Evolutionary conservation across 2,113 vertebrate species (phyloP), one percentile per base, ranked within the genome.

Genomic region (Mionectes macconnelli): DNA sequence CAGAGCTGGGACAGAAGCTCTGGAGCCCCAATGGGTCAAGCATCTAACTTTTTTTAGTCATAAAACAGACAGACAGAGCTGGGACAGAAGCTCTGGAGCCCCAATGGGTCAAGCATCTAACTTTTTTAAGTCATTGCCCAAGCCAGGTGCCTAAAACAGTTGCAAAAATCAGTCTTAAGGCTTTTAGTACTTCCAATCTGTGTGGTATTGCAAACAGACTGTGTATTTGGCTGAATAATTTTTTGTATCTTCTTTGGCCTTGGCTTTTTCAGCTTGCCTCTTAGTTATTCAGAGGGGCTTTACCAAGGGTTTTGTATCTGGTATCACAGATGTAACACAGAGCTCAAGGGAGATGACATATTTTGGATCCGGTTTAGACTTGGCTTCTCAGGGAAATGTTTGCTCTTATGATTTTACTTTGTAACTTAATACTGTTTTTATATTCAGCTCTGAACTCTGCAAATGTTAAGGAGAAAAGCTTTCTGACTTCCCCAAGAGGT

Each of bases 321-420:
- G 39, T 88, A 82, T 77, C 75, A 90, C 94, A 96, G 90, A 96
- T 94, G 83, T 90, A 97, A 93, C 63, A 70, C 55, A 74, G 72
- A 93, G 39, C 95, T 96, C 95, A 55, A 74, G 95, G 86, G 95
- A 95, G 94, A 95, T 97, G 94, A 96, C 90, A 77, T 86, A 84
- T 93, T 94, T 96, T 95, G 96, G 95, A 97, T 90, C 63, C 0
- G 2, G 24, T 80, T 96, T 92, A 86, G 76, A 70, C 59, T 96
- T 95, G 59, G 87, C 84, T 91, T 91, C 84, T 80, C 50, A 70
- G 59, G 55, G 87, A 97, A 79, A 76, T 2, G 0, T 62, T 95
- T 87, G 68, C 67, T 97, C 85, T 88, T 95, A 94, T 55, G 47
- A 66, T 94, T 94, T 91, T 94, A 73, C 78, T 95, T 88, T 94